These are phyloP conservation scores for Pogoniulus pusillus DNA, from an alignment of 2,797 vertebrate species.

Conservation along the genomic window DNA sequence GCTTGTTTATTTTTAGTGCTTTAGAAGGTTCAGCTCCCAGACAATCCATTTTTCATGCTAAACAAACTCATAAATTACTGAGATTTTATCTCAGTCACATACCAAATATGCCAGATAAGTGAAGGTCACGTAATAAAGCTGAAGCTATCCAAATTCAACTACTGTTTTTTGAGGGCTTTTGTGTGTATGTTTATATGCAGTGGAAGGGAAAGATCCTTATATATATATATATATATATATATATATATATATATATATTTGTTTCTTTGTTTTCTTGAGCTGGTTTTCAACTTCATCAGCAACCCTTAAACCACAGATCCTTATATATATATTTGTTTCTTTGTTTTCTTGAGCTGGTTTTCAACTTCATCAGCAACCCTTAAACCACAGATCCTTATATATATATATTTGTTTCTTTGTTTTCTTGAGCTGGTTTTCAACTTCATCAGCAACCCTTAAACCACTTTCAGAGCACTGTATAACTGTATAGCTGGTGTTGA, in stretches of 20 bases:
- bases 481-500: neutral
- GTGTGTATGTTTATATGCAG: neutral
- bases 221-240: neutral
- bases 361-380: neutral
- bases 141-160: neutral
- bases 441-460: neutral
- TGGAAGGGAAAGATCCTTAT: neutral
- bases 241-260: neutral
- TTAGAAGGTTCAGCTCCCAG: neutral
- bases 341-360: neutral
- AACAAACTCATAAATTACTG: conserved; percentile 24
- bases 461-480: neutral
- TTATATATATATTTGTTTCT: too few relatives aligned
- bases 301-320: neutral
- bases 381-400: neutral
- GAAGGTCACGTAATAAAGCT: neutral
- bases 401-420: neutral
- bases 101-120: conserved; percentile 2
- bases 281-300: neutral
- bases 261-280: neutral
- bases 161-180: neutral
- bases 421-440: neutral
- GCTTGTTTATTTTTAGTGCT: conserved; percentile 17
- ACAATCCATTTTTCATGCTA: conserved; percentile 35
- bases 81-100: conserved; percentile 15